A percentile compares a stretch with the other conserved stretches of the same genome.
phyloP scores from a whole-genome alignment of 2,888 invertebrate genomes.

The Lycocerus yunnanus region DNA sequence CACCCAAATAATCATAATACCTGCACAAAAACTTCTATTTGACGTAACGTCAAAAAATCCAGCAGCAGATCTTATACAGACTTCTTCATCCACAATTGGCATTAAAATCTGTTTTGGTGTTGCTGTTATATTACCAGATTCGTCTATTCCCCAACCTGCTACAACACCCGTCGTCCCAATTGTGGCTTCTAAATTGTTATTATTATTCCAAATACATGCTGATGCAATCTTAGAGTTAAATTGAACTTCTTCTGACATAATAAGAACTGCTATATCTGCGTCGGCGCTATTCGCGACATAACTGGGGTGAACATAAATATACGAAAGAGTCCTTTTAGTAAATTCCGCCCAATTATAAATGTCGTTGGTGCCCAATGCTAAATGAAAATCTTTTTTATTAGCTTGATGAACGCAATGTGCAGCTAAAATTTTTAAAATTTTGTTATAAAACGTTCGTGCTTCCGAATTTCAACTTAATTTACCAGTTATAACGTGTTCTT shows the following conservation, averaged over 20 bases:
- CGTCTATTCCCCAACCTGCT: constrained; percentile 64
- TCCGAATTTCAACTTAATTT: constrained; percentile 5
- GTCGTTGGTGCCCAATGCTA: constrained; percentile 44
- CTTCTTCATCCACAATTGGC: constrained; percentile 61
- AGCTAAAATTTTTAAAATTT: constrained; percentile 38
- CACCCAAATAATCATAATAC: constrained; percentile 43
- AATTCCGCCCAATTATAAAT: constrained; percentile 44
- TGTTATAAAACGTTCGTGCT: not conserved
- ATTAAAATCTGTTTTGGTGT: constrained; percentile 59
- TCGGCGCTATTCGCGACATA: constrained; percentile 62
- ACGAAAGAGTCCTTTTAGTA: constrained; percentile 51
- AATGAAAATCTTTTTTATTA: not conserved
- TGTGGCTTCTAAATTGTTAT: constrained; percentile 48
- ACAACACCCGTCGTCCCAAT: constrained; percentile 57
- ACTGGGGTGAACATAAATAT: constrained; percentile 60
- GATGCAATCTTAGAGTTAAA: constrained; percentile 63
- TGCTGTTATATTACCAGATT: constrained; percentile 53
- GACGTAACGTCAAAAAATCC: constrained; percentile 50
- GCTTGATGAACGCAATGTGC: constrained; percentile 47
- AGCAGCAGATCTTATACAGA: constrained; percentile 59
- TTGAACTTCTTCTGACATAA: constrained; percentile 57
- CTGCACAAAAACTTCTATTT: constrained; percentile 66
- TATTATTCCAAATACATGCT: constrained; percentile 66
- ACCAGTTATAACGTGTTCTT: constrained; percentile 51
- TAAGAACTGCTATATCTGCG: constrained; percentile 63